Conservation (phyloP, 2,888 invertebrate genomes). For the Cosmopolites sordidus region DNA sequence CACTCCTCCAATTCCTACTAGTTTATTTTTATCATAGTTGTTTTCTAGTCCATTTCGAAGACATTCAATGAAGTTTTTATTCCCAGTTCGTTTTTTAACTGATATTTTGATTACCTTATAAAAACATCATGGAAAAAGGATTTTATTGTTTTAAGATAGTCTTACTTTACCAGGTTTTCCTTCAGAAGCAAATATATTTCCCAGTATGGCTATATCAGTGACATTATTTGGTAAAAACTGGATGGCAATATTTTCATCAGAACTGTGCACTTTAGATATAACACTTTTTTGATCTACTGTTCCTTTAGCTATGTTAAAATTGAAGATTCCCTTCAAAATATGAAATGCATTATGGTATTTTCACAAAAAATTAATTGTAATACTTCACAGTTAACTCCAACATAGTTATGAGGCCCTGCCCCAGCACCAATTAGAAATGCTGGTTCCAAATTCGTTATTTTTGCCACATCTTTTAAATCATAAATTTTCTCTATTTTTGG, state of each 20-base stretch:
- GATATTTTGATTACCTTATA: conserved; percentile 66
- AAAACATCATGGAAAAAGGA: neutral
- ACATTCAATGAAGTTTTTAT: conserved; percentile 73
- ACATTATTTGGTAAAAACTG: conserved; percentile 63
- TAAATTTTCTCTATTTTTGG: conserved; percentile 74
- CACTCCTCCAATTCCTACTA: conserved; percentile 81
- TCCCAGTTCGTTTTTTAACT: conserved; percentile 68
- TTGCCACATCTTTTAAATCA: conserved; percentile 60
- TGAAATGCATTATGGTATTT: neutral
- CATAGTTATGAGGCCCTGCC: conserved; percentile 81
- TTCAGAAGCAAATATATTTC: conserved; percentile 71
- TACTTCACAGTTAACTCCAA: conserved; percentile 78
- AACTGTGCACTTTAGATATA: conserved; percentile 64
- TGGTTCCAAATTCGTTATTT: conserved; percentile 50
- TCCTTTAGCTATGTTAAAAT: conserved; percentile 59
- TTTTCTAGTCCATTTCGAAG: conserved; percentile 67
- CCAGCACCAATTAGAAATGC: conserved; percentile 83
- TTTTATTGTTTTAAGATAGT: too few species aligned
- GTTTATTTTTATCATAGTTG: conserved; percentile 61
- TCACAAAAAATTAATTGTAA: conserved; percentile 48
- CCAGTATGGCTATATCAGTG: conserved; percentile 75
- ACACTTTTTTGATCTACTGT: conserved; percentile 65
- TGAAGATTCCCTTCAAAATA: conserved; percentile 67
- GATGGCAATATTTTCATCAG: conserved; percentile 55
- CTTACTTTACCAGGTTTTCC: conserved; percentile 67